Conservation (phyloP, 2,797 vertebrate species). For the Sebastes ruberrimus region DNA sequence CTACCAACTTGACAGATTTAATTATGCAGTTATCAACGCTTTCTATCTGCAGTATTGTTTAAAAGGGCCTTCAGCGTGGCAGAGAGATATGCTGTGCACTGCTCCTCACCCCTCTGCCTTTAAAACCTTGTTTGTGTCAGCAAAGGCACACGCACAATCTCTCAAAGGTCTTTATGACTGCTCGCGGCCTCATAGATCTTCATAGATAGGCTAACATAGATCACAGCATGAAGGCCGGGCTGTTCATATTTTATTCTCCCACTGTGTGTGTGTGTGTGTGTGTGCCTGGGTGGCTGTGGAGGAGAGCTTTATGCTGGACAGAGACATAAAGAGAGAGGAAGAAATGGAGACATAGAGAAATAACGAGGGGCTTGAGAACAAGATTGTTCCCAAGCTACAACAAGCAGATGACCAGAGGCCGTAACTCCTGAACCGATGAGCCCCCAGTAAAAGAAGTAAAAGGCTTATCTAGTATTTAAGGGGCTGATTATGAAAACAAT, state of each 20-base stretch:
- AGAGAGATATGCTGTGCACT: background rate
- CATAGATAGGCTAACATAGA: conserved; percentile 8
- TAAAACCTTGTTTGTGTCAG: conserved; percentile 16
- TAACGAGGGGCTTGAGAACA: conserved; percentile 6
- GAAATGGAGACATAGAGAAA: conserved; percentile 18
- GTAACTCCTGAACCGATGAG: conserved; percentile 14
- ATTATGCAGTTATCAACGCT: background rate
- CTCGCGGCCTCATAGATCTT: conserved; percentile 21
- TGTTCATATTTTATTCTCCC: background rate
- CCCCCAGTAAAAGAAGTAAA: background rate
- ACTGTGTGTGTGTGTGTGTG: background rate
- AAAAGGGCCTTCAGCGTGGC: background rate
- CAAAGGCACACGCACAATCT: conserved; percentile 14
- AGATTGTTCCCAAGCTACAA: conserved; percentile 19
- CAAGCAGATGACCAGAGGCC: background rate
- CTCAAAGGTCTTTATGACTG: conserved; percentile 34
- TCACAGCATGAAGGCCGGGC: conserved; percentile 14
- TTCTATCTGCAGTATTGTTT: background rate
- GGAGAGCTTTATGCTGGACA: background rate
- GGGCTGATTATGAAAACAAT: background rate
- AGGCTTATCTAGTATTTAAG: background rate
- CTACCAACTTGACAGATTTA: background rate
- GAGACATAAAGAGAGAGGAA: conserved; percentile 14
- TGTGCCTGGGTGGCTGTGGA: background rate
- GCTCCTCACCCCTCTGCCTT: background rate